Conservation (phyloP, 2,888 invertebrate species). For the Drosophila barbarae region DNA sequence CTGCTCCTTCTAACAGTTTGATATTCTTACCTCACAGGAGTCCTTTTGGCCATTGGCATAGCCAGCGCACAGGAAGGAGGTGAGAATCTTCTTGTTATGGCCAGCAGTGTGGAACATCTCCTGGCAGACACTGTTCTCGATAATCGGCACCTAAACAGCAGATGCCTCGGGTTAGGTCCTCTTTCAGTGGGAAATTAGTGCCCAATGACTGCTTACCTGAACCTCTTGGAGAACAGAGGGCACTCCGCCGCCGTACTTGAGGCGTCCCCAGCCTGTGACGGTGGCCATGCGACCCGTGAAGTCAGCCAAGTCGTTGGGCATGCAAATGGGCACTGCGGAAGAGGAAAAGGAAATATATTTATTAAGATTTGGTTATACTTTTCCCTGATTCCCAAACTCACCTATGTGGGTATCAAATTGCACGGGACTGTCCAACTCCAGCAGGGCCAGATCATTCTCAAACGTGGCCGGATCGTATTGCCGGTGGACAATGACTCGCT, state of each 20-base stretch:
- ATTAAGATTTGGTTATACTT: too few species aligned
- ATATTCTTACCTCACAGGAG: slow-evolving; percentile 90
- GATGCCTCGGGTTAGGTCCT: slow-evolving; percentile 20
- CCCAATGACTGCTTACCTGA: slow-evolving; percentile 80
- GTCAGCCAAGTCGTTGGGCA: slow-evolving; percentile 89
- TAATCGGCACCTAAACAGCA: slow-evolving; percentile 86
- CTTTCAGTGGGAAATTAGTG: slow-evolving; percentile 6
- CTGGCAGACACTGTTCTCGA: slow-evolving; percentile 94
- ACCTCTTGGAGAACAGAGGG: slow-evolving; percentile 95
- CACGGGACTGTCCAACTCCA: slow-evolving; percentile 91
- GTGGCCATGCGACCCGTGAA: slow-evolving; percentile 92
- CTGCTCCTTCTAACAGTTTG: too few species aligned
- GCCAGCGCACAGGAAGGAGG: slow-evolving; percentile 94
- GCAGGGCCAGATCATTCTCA: slow-evolving; percentile 92
- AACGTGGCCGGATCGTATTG: slow-evolving; percentile 94
- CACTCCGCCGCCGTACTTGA: slow-evolving; percentile 94
- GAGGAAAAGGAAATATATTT: background rate
- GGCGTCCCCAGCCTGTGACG: slow-evolving; percentile 95
- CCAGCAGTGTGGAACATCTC: slow-evolving; percentile 96
- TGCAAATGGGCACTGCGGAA: slow-evolving; percentile 90
- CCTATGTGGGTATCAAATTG: slow-evolving; percentile 91
- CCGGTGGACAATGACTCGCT: slow-evolving; percentile 91
- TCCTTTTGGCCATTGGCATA: slow-evolving; percentile 95
- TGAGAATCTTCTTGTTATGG: slow-evolving; percentile 91
- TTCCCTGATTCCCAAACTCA: slow-evolving; percentile 76